These are phyloP conservation scores for Panzeria rudis DNA, from an alignment of 2,888 invertebrate species.

Conservation along the genomic window DNA sequence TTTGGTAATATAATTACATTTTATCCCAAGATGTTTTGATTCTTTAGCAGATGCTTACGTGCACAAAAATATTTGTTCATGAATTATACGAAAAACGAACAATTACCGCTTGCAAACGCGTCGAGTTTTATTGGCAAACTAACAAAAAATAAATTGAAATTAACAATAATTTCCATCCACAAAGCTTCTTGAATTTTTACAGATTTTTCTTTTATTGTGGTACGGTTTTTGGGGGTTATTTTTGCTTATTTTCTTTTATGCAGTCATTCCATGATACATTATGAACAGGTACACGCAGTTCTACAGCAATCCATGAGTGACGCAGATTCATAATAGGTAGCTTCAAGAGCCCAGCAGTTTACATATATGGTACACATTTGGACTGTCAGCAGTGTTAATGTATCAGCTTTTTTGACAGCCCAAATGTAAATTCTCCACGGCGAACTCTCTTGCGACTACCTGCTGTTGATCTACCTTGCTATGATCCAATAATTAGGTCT, in stretches of 20 bases:
- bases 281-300: too few relatives aligned
- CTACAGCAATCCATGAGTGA: too few relatives aligned
- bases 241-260: conserved; percentile 14
- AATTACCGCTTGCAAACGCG: conserved; percentile 16
- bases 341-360: too few relatives aligned
- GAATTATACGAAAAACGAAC: background rate
- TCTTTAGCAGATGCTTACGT: conserved; percentile 52
- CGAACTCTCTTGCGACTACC: too few relatives aligned
- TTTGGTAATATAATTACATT: background rate
- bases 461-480: too few relatives aligned
- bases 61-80: conserved; percentile 35
- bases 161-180: background rate
- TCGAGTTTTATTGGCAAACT: conserved; percentile 58
- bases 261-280: background rate
- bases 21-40: background rate
- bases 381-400: too few relatives aligned
- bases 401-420: too few relatives aligned
- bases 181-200: conserved; percentile 7
- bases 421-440: too few relatives aligned
- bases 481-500: too few relatives aligned
- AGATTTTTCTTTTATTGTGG: background rate
- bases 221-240: conserved; percentile 7
- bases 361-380: too few relatives aligned
- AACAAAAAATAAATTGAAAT: conserved; percentile 5
- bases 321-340: too few relatives aligned